phyloP scores from a whole-genome alignment of 92 coral and sea anemone species.

The Porites divaricata region DNA sequence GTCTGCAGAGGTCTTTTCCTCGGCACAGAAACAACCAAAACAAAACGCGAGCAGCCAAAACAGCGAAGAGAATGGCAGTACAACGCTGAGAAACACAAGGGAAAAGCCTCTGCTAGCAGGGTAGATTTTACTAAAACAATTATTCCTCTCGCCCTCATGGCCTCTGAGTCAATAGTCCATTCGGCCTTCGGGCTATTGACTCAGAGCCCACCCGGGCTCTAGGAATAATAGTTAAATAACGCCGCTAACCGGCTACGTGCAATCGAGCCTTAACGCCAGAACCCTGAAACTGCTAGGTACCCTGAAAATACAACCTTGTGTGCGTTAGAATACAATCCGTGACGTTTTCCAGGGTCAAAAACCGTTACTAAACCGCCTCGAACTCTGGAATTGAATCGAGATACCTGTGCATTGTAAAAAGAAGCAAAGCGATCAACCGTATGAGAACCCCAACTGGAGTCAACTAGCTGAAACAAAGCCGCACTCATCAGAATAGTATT shows the following conservation, averaged over 20 bases:
- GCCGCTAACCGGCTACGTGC: not conserved
- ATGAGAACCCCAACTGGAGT: slow-evolving; percentile 45
- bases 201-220: too few species aligned
- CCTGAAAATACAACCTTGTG: slow-evolving; percentile 10
- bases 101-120: too few species aligned
- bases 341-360: slow-evolving; percentile 4
- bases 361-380: not conserved
- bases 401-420: slow-evolving; percentile 36
- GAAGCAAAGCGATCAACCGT: slow-evolving; percentile 51
- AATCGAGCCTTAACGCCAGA: slow-evolving; percentile 9
- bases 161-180: too few species aligned
- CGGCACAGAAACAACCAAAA: too few species aligned
- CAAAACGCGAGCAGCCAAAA: too few species aligned
- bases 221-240: too few species aligned
- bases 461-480: slow-evolving; percentile 18
- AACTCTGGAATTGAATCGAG: slow-evolving; percentile 26
- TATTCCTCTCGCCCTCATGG: too few species aligned
- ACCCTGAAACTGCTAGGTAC: slow-evolving; percentile 14
- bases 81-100: too few species aligned
- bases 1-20: too few species aligned
- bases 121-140: too few species aligned
- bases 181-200: too few species aligned
- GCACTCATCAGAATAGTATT: slow-evolving; percentile 33
- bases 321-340: not conserved
- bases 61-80: too few species aligned